These are phyloP conservation scores for Odontamblyopus lacepedii DNA, from an alignment of 2,797 vertebrate genomes.

Conservation along the genomic window DNA sequence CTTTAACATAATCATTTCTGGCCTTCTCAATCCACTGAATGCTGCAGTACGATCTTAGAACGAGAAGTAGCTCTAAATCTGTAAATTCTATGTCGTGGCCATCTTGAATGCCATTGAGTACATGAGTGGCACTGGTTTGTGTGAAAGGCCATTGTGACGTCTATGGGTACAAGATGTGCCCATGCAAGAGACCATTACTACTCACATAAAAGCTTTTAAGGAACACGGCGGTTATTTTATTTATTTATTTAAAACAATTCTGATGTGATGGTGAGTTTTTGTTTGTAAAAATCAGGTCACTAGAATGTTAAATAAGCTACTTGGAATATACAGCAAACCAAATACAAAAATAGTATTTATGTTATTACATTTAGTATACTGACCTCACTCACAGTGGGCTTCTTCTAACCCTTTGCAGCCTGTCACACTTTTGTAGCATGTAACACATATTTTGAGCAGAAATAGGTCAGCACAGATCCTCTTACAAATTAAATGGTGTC, in stretches of 20 bases:
- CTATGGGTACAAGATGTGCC: background rate
- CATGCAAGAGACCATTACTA: background rate
- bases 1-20: too few species aligned
- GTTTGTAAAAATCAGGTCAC: too few species aligned
- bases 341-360: too few species aligned
- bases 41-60: too few species aligned
- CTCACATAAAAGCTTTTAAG: background rate
- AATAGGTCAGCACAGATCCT: conserved; percentile 47
- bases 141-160: conserved; percentile 1
- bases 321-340: too few species aligned
- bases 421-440: background rate
- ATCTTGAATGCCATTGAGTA: background rate
- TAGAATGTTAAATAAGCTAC: too few species aligned
- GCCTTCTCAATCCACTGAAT: too few species aligned
- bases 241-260: background rate
- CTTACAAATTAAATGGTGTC: conserved; percentile 35
- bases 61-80: background rate
- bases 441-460: conserved; percentile 13
- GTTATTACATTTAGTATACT: background rate
- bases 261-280: too few species aligned
- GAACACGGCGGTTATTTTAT: too few species aligned
- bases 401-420: background rate
- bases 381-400: background rate
- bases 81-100: background rate
- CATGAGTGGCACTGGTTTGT: background rate